These are phyloP conservation scores for Mastigias papua DNA, from an alignment of 30 jellyfish, hydroid and myxozoan species.

Conservation along the genomic window DNA sequence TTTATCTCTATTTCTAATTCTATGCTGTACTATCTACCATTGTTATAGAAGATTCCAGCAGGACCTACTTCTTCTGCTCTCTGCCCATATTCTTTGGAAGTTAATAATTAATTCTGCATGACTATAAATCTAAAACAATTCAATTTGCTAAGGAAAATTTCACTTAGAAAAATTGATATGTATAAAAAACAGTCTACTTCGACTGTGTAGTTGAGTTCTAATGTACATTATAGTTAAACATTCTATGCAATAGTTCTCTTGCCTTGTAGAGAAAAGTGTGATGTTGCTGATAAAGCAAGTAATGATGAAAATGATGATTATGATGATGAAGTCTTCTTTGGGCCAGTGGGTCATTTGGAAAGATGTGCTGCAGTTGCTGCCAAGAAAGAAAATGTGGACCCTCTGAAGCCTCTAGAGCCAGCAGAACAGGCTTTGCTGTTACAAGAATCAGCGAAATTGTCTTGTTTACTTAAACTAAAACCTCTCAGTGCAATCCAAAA, in stretches of 20 bases:
- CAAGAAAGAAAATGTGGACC: conserved; percentile 66
- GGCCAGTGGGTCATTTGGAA: conserved; percentile 91
- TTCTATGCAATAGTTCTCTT: background rate
- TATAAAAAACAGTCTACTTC: too few species aligned
- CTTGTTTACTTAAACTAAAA: conserved; percentile 21
- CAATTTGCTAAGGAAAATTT: too few species aligned
- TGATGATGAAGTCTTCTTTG: conserved; percentile 97
- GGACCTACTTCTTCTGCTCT: too few species aligned
- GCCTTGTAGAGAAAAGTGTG: background rate
- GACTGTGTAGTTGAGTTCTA: too few species aligned
- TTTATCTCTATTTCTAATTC: too few species aligned
- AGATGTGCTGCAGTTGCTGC: conserved; percentile 87
- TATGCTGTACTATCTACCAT: too few species aligned
- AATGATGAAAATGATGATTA: conserved; percentile 54
- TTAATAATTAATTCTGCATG: too few species aligned
- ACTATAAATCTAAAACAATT: too few species aligned
- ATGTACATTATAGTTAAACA: too few species aligned
- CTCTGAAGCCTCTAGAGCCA: conserved; percentile 54
- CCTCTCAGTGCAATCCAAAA: conserved; percentile 6
- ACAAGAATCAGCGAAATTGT: conserved; percentile 55
- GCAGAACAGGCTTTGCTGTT: conserved; percentile 47
- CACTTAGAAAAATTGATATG: too few species aligned
- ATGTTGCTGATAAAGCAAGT: background rate
- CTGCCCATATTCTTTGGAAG: too few species aligned
- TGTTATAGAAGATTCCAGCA: too few species aligned